These are phyloP conservation scores for Camponotus pennsylvanicus DNA, from an alignment of 1,140 invertebrate genomes.

Conservation along the genomic window DNA sequence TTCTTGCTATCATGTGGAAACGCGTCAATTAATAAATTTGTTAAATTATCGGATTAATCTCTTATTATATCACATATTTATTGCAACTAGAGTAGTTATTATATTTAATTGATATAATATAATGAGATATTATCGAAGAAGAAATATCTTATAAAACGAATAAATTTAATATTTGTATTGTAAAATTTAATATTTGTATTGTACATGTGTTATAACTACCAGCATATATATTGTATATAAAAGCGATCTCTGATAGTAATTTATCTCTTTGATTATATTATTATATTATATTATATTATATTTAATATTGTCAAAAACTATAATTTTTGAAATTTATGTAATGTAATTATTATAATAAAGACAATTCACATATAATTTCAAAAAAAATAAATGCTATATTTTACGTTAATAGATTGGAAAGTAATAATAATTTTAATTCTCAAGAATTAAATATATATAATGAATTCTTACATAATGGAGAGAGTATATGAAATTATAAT, in stretches of 20 bases:
- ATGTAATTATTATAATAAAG: constrained; percentile 17
- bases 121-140: neutral
- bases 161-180: neutral
- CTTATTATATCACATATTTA: constrained; percentile 22
- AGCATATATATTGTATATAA: neutral
- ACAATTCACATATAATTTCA: neutral
- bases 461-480: neutral
- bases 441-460: constrained; percentile 8
- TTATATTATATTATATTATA: too few relatives aligned
- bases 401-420: neutral
- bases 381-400: neutral
- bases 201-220: neutral
- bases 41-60: constrained; percentile 22
- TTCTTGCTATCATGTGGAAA: neutral
- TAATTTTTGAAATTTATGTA: neutral
- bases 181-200: neutral
- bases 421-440: neutral
- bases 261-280: neutral
- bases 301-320: neutral
- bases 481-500: neutral
- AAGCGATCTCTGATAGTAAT: neutral
- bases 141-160: neutral
- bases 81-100: neutral
- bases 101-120: neutral
- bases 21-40: constrained; percentile 20